Evolutionary conservation across 2,888 invertebrate species (phyloP).

Genomic region (Macropis europaea): DNA sequence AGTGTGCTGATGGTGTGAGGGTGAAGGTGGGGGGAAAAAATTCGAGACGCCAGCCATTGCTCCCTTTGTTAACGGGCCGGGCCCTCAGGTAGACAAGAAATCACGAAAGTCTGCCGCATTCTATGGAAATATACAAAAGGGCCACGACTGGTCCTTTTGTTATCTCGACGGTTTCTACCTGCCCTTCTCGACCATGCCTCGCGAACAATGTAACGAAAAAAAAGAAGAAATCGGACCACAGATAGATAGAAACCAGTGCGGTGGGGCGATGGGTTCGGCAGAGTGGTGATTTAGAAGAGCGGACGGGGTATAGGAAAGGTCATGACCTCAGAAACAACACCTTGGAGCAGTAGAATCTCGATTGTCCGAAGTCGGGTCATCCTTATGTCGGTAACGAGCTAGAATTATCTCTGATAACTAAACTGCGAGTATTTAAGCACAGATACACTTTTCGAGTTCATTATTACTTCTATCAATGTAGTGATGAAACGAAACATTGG

Average conservation of each 20-base stretch:
- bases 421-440: too few species aligned
- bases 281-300: neutral
- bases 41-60: conserved; percentile 62
- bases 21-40: conserved; percentile 24
- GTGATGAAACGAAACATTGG: too few species aligned
- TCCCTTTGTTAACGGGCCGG: conserved; percentile 50
- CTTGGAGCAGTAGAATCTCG: too few species aligned
- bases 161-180: conserved; percentile 56
- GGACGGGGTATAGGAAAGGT: neutral
- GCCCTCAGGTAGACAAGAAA: conserved; percentile 55
- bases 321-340: too few species aligned
- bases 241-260: neutral
- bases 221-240: conserved; percentile 36
- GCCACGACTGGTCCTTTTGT: conserved; percentile 62
- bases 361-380: too few species aligned
- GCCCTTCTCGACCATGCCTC: conserved; percentile 41
- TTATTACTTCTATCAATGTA: too few species aligned
- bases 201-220: conserved; percentile 56
- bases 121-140: conserved; percentile 62
- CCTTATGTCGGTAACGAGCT: too few species aligned
- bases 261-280: neutral
- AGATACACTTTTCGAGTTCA: too few species aligned
- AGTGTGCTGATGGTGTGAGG: neutral
- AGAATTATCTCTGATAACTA: too few species aligned
- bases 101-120: conserved; percentile 64